These are phyloP conservation scores for Lates calcarifer DNA, from an alignment of 2,113 vertebrate genomes.

Conservation along the genomic window DNA sequence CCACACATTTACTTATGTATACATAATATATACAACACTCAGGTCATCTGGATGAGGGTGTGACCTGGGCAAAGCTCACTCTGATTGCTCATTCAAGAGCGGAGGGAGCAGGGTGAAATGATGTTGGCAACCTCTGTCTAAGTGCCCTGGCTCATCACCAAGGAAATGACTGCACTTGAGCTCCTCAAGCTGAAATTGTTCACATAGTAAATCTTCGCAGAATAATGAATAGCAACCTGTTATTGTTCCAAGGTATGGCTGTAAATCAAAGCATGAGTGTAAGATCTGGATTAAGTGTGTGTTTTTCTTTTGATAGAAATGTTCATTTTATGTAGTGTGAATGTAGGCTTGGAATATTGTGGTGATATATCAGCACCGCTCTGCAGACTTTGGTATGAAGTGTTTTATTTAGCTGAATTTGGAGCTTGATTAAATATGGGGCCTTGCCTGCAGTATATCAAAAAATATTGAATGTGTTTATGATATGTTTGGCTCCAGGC, in stretches of 20 bases:
- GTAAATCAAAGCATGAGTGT: conserved; percentile 63
- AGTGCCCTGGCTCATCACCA: conserved; percentile 67
- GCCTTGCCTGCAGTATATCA: conserved; percentile 40
- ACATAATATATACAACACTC: conserved; percentile 56
- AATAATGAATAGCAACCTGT: conserved; percentile 63
- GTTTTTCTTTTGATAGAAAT: conserved; percentile 64
- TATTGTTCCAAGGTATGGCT: conserved; percentile 46
- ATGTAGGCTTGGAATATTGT: conserved; percentile 3
- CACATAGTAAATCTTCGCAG: conserved; percentile 64
- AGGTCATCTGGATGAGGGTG: conserved; percentile 24
- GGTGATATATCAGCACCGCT: conserved; percentile 19
- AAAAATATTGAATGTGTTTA: conserved; percentile 43
- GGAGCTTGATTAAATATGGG: conserved; percentile 39
- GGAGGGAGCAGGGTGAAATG: conserved; percentile 36
- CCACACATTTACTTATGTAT: conserved; percentile 47
- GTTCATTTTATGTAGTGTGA: conserved; percentile 38
- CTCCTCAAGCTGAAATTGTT: conserved; percentile 41
- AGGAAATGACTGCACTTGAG: conserved; percentile 47
- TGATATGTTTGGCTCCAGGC: conserved; percentile 48
- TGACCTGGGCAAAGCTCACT: conserved; percentile 38
- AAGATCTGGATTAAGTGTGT: conserved; percentile 48
- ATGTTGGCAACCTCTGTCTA: conserved; percentile 46
- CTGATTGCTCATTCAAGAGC: conserved; percentile 47
- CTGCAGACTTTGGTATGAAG: not conserved
- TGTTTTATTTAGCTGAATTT: conserved; percentile 45